phyloP scores from a whole-genome alignment of 1,140 invertebrate genomes.

The Asbolus verrucosus region DNA sequence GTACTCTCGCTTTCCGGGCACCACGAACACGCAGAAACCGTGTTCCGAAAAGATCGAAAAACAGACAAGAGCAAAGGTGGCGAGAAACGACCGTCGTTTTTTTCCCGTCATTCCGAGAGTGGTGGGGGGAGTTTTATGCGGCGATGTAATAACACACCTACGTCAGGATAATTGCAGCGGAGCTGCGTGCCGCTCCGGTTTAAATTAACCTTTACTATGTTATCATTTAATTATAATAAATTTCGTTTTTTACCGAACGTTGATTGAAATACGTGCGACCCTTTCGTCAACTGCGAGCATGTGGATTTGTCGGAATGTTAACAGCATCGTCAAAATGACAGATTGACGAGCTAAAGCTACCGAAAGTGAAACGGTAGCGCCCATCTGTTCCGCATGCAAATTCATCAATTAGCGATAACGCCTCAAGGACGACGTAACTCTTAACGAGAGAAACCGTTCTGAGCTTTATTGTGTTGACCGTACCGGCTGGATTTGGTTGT shows the following conservation, averaged over 20 bases:
- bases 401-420: neutral
- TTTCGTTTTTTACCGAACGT: slow-evolving; percentile 4
- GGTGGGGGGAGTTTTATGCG: too few species aligned
- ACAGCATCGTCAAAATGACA: neutral
- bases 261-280: slow-evolving; percentile 23
- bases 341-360: neutral
- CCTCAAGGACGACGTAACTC: too few species aligned
- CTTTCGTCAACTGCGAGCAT: too few species aligned
- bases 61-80: slow-evolving; percentile 4
- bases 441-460: slow-evolving; percentile 1
- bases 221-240: slow-evolving; percentile 38
- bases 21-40: neutral
- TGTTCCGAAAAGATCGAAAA: too few species aligned
- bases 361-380: neutral
- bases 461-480: neutral
- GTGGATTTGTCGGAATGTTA: too few species aligned
- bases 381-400: neutral
- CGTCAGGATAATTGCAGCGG: slow-evolving; percentile 24
- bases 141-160: slow-evolving; percentile 26
- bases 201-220: slow-evolving; percentile 24
- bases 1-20: slow-evolving; percentile 12
- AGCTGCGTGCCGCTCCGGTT: slow-evolving; percentile 16
- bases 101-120: too few species aligned
- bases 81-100: neutral
- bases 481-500: too few species aligned